These are phyloP conservation scores for Pelmatolapia mariae DNA, from an alignment of 2,113 vertebrate genomes.

Conservation along the genomic window DNA sequence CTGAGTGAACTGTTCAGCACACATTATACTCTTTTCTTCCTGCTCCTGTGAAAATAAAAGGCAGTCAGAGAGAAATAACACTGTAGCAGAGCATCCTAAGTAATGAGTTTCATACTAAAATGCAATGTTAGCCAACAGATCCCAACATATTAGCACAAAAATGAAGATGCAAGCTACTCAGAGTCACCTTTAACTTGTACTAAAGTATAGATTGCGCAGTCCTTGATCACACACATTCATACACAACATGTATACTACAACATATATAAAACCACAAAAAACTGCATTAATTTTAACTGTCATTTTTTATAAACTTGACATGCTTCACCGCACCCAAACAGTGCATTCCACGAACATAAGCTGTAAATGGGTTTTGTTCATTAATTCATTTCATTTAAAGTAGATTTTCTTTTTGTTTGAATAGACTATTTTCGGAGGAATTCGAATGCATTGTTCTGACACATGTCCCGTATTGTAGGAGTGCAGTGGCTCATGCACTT, in stretches of 20 bases:
- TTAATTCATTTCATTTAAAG: slow-evolving; percentile 37
- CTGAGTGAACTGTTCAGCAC: slow-evolving; percentile 42
- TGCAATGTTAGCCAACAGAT: neutral
- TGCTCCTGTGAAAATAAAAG: slow-evolving; percentile 33
- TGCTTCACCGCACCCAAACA: neutral
- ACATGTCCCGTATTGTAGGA: slow-evolving; percentile 41
- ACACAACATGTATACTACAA: neutral
- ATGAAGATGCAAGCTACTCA: neutral
- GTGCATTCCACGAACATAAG: neutral
- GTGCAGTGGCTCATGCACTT: slow-evolving; percentile 62
- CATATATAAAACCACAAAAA: neutral
- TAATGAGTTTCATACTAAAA: slow-evolving; percentile 3
- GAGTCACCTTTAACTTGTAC: neutral
- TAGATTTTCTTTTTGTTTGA: slow-evolving; percentile 28
- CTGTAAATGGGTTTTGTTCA: slow-evolving; percentile 11
- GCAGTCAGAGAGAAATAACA: slow-evolving; percentile 11
- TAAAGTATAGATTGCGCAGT: neutral
- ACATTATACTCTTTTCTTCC: slow-evolving; percentile 34
- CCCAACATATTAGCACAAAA: neutral
- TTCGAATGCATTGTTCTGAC: slow-evolving; percentile 44
- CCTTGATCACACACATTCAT: no score
- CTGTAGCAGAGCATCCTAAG: neutral
- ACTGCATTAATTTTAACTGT: neutral
- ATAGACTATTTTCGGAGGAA: slow-evolving; percentile 42
- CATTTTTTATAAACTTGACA: neutral